Evolutionary conservation across 2,888 invertebrate species (phyloP), one percentile per base, ranked within the genome.

Genomic region (Oscheius sp.): DNA sequence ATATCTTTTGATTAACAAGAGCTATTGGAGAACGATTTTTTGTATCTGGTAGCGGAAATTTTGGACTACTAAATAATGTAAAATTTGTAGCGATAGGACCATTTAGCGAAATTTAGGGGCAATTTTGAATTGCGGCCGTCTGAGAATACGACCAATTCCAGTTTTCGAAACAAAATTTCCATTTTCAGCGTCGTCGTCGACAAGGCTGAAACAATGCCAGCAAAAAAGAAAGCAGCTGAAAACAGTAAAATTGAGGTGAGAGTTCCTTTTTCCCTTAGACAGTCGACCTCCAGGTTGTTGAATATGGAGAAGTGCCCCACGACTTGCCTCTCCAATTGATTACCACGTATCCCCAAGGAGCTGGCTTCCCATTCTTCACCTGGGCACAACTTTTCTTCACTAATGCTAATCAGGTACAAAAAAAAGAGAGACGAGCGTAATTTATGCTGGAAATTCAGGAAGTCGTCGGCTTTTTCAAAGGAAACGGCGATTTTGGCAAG

Each of bases 381-480:
- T 88, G 88, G 85, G 88, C 86, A 23, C 88, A 88, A 69, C 74
- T 88, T 53, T 88, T 88, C 77, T 88, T 88, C 81, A 83, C 83
- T 21, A 81, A 80, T 52, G 84, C 83, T 18, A 84, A 81, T 58
- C 78, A 85, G 45, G 55, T 72, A 23, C n/a, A n/a, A n/a, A n/a
- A n/a, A n/a, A n/a, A n/a, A n/a, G n/a, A n/a, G n/a, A n/a, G n/a
- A n/a, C n/a, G n/a, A n/a, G n/a, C n/a, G n/a, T n/a, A n/a, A n/a
- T n/a, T n/a, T n/a, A 35, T 49, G n/a, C 3, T 2, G 21, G 21
- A 13, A 49, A 18, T 80, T 25, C 81, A 87, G 80, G 84, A 84
- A 52, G 73, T 87, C 16, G 83, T 88, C 64, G 88, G 88, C 18
- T 88, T 85, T 77, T 88, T 86, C 84, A 88, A 86, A 72, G 86